Evolutionary conservation across 2,113 vertebrate genomes (phyloP), one percentile per base, ranked within the genome.

Genomic region (Pimephales promelas): DNA sequence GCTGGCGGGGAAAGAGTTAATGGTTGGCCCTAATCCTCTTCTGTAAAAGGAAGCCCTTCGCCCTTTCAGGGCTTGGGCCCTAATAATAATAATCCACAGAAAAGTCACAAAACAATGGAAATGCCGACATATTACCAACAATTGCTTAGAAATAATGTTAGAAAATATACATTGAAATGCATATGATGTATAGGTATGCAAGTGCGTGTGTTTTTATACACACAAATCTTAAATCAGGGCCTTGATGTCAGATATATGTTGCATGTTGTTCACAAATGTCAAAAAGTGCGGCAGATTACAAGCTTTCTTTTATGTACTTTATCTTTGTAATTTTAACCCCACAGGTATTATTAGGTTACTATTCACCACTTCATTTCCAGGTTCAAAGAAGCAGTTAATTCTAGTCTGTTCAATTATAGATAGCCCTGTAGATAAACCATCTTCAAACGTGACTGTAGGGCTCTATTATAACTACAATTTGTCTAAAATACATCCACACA

Each of bases 401-500:
- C 43, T 31, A 52, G 40, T 52, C 43, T 66, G 43, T 66, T 80
- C 78, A 80, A 80, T 80, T 66, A 80, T 80, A 66, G 78, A 64
- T 47, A 24, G 43, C 59, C 43, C 61, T 80, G 59, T 52, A 52
- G 43, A 80, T 66, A 40, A 70, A 52, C 47, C 31, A 70, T 81
- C 14, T 70, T 66, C 31, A 81, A 81, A 81, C 14, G 49, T 81
- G 47, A 54, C 79, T 52, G 10, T 18, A 54, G 31, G 45, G 62
- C 47, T 20, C 45, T 28, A 61, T 45, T 79, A 66, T 80, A 49
- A 36, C 64, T 70, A 77, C 49, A n/a, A 34, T 40, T 61, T 68
- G 47, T 81, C 28, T 70, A 54, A 81, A 56, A 54, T 40, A 54
- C 28, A 54, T 47, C 64, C 64, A 56, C 62, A n/a, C n/a, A n/a